Conservation (phyloP, 2,888 invertebrate species). For the Auanema freiburgensis region DNA sequence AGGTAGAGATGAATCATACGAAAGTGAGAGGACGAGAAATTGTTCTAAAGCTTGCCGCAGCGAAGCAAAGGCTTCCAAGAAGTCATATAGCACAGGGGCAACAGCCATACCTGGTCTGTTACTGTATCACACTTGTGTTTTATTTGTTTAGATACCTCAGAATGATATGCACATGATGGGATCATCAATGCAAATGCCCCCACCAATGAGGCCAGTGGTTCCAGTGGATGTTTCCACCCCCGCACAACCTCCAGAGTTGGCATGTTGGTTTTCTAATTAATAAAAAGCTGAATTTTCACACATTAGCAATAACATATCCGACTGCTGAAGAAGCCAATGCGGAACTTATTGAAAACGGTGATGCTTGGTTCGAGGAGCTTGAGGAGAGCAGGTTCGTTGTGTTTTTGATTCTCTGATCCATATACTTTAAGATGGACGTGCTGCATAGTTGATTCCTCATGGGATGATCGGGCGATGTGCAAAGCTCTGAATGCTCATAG, state of each 20-base stretch:
- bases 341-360: slow-evolving; percentile 15
- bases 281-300: not conserved
- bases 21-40: slow-evolving; percentile 45
- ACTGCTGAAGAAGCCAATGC: slow-evolving; percentile 20
- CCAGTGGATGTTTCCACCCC: not conserved
- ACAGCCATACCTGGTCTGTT: slow-evolving; percentile 18
- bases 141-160: too few relatives aligned
- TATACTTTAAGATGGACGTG: not conserved
- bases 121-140: not conserved
- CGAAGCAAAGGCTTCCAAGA: slow-evolving; percentile 23
- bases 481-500: not conserved
- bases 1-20: slow-evolving; percentile 65
- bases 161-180: not conserved
- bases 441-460: not conserved
- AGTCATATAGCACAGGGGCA: slow-evolving; percentile 20
- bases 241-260: slow-evolving; percentile 2
- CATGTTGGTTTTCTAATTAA: not conserved
- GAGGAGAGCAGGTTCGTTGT: slow-evolving; percentile 19
- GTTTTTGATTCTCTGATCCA: not conserved
- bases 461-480: not conserved
- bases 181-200: slow-evolving; percentile 7
- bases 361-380: slow-evolving; percentile 19
- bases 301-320: slow-evolving; percentile 17
- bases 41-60: slow-evolving; percentile 47
- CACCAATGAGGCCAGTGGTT: not conserved